phyloP scores from a whole-genome alignment of 2,888 invertebrate genomes.

The Serrognathus titanus region DNA sequence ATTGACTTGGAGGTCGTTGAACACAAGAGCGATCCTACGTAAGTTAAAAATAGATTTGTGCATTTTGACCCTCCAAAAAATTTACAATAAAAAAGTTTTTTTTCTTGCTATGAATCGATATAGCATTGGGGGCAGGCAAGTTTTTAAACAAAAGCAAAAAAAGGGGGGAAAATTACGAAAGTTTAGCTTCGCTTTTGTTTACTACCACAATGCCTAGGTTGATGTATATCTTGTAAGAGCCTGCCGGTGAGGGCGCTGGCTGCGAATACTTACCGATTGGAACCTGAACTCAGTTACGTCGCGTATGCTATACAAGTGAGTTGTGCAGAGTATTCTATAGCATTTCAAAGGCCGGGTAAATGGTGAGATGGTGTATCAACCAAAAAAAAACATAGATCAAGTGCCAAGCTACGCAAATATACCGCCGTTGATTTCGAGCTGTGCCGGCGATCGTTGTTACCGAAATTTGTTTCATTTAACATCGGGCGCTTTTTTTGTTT shows the following conservation, averaged over 20 bases:
- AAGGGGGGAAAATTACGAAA: not conserved
- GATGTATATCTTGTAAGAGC: slow-evolving; percentile 11
- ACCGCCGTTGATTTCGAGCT: not conserved
- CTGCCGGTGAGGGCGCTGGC: slow-evolving; percentile 36
- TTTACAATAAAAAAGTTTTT: too few species aligned
- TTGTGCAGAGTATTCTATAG: slow-evolving; percentile 19
- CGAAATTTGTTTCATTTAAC: not conserved
- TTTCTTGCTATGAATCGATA: too few species aligned
- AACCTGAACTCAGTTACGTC: slow-evolving; percentile 30
- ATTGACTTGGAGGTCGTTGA: too few species aligned
- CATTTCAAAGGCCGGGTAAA: not conserved
- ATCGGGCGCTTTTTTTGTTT: slow-evolving; percentile 9
- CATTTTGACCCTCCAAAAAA: too few species aligned
- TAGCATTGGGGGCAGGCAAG: too few species aligned
- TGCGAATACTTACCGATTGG: slow-evolving; percentile 35
- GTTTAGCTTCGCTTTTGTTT: slow-evolving; percentile 7
- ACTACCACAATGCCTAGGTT: slow-evolving; percentile 1
- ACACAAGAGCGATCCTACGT: too few species aligned
- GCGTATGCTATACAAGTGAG: slow-evolving; percentile 24
- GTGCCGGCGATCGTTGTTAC: not conserved
- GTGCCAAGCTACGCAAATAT: not conserved
- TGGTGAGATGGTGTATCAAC: slow-evolving; percentile 7
- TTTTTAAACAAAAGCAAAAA: too few species aligned
- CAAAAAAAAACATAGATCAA: not conserved
- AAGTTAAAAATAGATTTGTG: too few species aligned